phyloP scores from a whole-genome alignment of 2,113 vertebrate genomes.

The Cryptotis parvus region DNA sequence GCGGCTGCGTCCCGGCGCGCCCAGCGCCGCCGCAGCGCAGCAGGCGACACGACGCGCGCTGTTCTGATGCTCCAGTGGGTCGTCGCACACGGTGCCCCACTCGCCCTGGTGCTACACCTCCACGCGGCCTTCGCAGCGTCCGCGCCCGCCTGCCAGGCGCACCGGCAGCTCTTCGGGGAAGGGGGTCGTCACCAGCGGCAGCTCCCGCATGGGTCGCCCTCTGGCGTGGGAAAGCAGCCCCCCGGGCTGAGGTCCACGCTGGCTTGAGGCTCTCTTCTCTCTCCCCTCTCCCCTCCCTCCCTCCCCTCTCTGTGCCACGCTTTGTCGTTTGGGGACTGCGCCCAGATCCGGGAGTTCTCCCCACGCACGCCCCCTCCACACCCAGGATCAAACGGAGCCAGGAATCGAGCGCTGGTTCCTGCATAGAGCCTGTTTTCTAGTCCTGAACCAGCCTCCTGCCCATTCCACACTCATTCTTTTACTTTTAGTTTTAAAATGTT shows the following conservation, averaged over 20 bases:
- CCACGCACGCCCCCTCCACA: too few relatives aligned
- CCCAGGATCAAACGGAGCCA: too few relatives aligned
- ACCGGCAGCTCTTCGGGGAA: slow-evolving; percentile 5
- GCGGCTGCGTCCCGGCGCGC: background rate
- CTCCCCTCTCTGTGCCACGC: too few relatives aligned
- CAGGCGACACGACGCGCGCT: slow-evolving; percentile 73
- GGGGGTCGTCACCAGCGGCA: too few relatives aligned
- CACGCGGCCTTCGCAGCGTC: slow-evolving; percentile 70
- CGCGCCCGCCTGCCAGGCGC: slow-evolving; percentile 51
- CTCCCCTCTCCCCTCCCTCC: fast-evolving
- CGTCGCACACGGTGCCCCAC: slow-evolving; percentile 79
- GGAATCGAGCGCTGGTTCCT: too few relatives aligned
- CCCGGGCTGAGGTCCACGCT: too few relatives aligned
- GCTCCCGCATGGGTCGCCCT: too few relatives aligned
- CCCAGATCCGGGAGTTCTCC: background rate
- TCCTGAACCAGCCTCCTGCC: too few relatives aligned
- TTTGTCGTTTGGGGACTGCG: background rate
- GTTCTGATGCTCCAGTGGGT: slow-evolving; percentile 72
- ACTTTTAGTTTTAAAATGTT: too few relatives aligned
- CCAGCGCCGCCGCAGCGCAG: slow-evolving; percentile 67
- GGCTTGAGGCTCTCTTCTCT: background rate
- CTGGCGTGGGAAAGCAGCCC: too few relatives aligned
- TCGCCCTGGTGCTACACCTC: slow-evolving; percentile 63
- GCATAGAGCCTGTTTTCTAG: too few relatives aligned
- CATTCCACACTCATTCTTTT: too few relatives aligned